Base-by-base conservation (phyloP, 2,797 vertebrate genomes). In the Chelmon rostratus region DNA sequence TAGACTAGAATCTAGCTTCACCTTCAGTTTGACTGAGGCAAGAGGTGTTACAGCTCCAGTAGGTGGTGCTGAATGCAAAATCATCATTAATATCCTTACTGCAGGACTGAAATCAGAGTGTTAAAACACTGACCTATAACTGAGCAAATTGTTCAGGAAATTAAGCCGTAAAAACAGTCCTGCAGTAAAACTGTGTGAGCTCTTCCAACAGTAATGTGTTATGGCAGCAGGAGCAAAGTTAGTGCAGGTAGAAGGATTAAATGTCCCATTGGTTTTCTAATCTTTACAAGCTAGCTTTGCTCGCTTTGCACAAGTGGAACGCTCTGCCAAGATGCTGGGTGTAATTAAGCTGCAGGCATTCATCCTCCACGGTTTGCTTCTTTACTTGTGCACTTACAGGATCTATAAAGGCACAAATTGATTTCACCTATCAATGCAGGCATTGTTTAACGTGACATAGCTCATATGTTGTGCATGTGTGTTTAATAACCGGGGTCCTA, bases 351-450 rank as follows among this genome's bases (percentile, higher is more conserved):
- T 78, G 83, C 86, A 90, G 89, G 86, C 89, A 78, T 90, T 88
- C 56, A 78, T 81, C 61, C 80, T 71, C 49, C 19, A 2, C 28
- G 35, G 40, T 64, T 76, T 72, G 79, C 89, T 79, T 79, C 79
- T 56, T 53, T 67, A 69, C 89, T 70, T 63, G 64, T 72, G 69
- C 87, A 78, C 89, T 92, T 91, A 92, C 82, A 91, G 81, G 91
- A 92, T 93, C 89, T 91, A 94, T 94, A 95, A 94, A 95, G 82
- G 83, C 90, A 86, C 88, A 93, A 93, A 92, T 93, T 93, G 92
- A 95, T 94, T 93, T 89, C 77, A 83, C 85, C 88, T 88, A 92
- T 94, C 92, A 95, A 94, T 94, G 93, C 89, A 84, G 83, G 85
- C 94, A 94, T 94, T 94, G 94, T 95, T 91, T 92, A 80, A 89